Conservation (phyloP, 2,113 vertebrate genomes). For the Chamaea fasciata region DNA sequence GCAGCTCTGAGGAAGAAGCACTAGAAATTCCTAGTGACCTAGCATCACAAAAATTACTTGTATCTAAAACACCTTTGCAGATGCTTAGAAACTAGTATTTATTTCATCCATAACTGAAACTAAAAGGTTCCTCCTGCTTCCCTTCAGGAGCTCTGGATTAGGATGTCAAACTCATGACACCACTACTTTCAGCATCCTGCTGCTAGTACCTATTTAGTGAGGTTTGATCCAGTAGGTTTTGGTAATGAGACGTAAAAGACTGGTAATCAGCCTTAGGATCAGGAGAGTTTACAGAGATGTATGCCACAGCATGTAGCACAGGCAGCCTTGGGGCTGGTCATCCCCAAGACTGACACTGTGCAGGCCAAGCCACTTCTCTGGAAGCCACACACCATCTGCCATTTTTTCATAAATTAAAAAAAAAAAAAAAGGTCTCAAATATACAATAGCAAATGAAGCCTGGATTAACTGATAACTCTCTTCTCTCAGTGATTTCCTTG, state of each 20-base stretch:
- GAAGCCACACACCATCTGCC: neutral
- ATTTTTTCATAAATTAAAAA: neutral
- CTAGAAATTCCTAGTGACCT: neutral
- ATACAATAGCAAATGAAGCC: neutral
- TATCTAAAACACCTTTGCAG: neutral
- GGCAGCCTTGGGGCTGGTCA: neutral
- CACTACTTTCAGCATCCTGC: neutral
- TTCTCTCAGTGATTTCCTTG: neutral
- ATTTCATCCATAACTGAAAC: neutral
- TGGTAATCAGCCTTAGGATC: neutral
- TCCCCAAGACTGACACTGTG: neutral
- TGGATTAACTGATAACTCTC: slow-evolving; percentile 5
- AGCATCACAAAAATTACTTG: neutral
- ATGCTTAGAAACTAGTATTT: neutral
- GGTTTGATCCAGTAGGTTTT: neutral
- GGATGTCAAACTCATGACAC: neutral
- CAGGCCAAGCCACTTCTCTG: neutral
- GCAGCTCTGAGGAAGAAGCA: neutral
- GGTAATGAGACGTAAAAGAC: neutral
- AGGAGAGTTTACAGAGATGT: neutral
- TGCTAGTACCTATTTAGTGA: neutral
- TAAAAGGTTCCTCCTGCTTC: neutral
- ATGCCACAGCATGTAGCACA: neutral
- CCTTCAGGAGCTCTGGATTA: neutral
- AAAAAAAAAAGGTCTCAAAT: neutral